Percentiles rank a stretch among this genome's conserved stretches.
Evolutionary conservation across 2,888 invertebrate species (phyloP).

Genomic region (Phaonia tiefii): DNA sequence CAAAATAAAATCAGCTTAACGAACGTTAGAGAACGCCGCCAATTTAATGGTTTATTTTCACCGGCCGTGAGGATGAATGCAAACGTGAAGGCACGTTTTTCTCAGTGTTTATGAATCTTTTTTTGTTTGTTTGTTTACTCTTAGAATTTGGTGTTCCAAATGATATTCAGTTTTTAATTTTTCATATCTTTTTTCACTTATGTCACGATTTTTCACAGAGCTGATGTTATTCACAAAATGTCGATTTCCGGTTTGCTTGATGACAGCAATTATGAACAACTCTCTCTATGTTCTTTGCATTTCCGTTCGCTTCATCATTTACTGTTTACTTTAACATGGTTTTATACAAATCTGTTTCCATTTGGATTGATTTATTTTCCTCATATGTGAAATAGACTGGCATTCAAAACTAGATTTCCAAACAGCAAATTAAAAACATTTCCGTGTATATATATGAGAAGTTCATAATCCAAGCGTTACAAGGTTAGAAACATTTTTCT

Average conservation of each 20-base stretch:
- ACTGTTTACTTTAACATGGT: slow-evolving; percentile 23
- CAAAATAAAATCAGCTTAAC: slow-evolving; percentile 49
- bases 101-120: slow-evolving; percentile 6
- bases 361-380: slow-evolving; percentile 44
- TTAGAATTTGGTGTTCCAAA: slow-evolving; percentile 29
- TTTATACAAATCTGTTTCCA: not conserved
- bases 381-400: too few species aligned
- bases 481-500: too few species aligned
- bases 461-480: too few species aligned
- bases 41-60: slow-evolving; percentile 39
- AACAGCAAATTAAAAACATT: too few species aligned
- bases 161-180: slow-evolving; percentile 34
- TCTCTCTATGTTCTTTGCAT: slow-evolving; percentile 68
- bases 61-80: slow-evolving; percentile 11
- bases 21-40: slow-evolving; percentile 1
- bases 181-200: slow-evolving; percentile 38
- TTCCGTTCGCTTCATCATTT: slow-evolving; percentile 64
- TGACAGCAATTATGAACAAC: slow-evolving; percentile 70
- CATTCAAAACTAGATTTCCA: too few species aligned
- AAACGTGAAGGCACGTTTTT: slow-evolving; percentile 52
- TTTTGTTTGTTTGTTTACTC: slow-evolving; percentile 24
- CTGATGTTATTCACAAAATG: slow-evolving; percentile 33
- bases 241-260: slow-evolving; percentile 64
- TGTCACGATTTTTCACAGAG: slow-evolving; percentile 35
- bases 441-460: too few species aligned